Base-by-base conservation (phyloP, 2,113 vertebrate genomes). In the Cephalopterus ornatus region DNA sequence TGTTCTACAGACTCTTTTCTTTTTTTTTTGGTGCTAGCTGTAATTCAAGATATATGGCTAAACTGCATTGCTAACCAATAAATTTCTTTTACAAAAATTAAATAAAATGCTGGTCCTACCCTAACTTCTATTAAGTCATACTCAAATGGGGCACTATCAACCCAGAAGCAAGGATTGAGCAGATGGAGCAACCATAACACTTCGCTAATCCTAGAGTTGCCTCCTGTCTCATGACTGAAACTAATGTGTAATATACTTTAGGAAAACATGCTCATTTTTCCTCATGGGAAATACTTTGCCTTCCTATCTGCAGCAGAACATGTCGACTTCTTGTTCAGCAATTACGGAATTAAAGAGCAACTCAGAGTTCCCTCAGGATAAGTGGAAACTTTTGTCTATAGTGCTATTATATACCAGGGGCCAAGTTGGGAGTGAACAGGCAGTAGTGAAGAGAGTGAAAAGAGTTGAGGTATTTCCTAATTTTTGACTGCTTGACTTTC, bases 401-500 rank as follows among this genome's bases (percentile, higher is more conserved):
- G 50, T 55, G 47, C 42, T 75, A 2, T 55, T 80, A 26, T 26
- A 6, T 72, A 67, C 42, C 58, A 39, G 32, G 15, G 33, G 49
- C 44, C n/a, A 85, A 65, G 23, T 9, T 61, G 22, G 59, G 61
- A 41, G 11, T 49, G 42, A 81, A 30, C 3, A 92, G 42, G 42
- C 27, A 91, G 21, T 14, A 42, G 46, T 47, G 18, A 55, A 42
- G 41, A 49, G 24, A 35, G 21, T 27, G 26, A 62, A 35, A 52
- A 71, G 39, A 63, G 41, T 27, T 71, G 62, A 81, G 14, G 9
- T 67, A 89, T 95, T 89, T 82, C 63, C 49, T 87, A 68, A 87
- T 63, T 87, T 93, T 82, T 89, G 28, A 44, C 49, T 91, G 37
- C 41, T 95, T 91, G 62, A 35, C 84, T 91, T 94, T 91, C 37